Evolutionary conservation across 2,113 vertebrate species (phyloP).

Genomic region (Phaethon lepturus): DNA sequence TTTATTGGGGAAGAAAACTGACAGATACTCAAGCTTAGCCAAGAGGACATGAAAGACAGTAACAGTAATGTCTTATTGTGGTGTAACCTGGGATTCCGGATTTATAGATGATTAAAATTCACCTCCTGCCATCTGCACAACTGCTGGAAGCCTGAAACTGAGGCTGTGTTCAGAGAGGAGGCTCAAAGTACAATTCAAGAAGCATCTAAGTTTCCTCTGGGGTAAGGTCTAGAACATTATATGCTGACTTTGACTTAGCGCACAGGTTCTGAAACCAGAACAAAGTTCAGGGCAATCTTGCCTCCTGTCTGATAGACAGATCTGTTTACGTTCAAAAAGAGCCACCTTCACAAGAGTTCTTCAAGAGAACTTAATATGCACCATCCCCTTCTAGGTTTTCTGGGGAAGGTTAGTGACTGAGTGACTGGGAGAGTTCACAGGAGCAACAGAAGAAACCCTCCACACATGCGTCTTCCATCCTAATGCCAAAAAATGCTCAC

Average conservation of each 20-base stretch:
- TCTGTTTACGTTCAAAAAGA: not conserved
- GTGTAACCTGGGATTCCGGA: not conserved
- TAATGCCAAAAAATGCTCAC: not conserved
- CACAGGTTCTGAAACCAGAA: not conserved
- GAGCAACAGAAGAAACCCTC: not conserved
- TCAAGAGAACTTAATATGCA: not conserved
- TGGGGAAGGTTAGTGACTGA: not conserved
- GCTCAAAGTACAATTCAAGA: not conserved
- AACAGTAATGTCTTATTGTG: not conserved
- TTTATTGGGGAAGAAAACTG: not conserved
- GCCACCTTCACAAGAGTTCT: not conserved
- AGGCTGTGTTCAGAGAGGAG: not conserved
- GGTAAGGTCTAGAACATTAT: not conserved
- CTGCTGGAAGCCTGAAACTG: not conserved
- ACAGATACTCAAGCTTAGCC: not conserved
- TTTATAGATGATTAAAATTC: not conserved
- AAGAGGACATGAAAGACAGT: not conserved
- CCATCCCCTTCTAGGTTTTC: not conserved
- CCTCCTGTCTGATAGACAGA: not conserved
- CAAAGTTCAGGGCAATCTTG: not conserved
- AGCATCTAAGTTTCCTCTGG: not conserved
- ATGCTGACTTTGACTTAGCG: not conserved
- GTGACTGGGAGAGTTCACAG: not conserved
- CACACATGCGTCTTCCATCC: not conserved
- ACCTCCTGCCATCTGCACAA: not conserved